A percentile compares a stretch with the other conserved stretches of the same genome.
Evolutionary conservation across 2,888 invertebrate genomes (phyloP).

Genomic region (Tetragonisca angustula): DNA sequence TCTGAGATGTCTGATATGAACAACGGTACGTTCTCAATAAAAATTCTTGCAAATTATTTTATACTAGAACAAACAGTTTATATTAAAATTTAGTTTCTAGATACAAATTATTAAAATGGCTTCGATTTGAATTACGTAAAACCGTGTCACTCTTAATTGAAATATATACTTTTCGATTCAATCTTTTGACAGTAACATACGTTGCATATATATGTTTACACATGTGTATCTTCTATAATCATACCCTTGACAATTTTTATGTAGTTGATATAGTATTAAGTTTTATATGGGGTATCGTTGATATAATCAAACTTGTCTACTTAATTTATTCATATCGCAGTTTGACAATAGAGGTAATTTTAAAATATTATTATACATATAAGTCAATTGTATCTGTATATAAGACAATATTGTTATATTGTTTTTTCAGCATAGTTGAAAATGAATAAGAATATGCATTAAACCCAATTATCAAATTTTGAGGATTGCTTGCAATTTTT

Average conservation of each 20-base stretch:
- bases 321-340: slow-evolving; percentile 36
- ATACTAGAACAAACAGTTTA: background rate
- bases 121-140: slow-evolving; percentile 31
- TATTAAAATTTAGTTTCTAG: slow-evolving; percentile 41
- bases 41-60: background rate
- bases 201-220: slow-evolving; percentile 38
- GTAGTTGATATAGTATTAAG: slow-evolving; percentile 23
- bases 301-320: slow-evolving; percentile 41
- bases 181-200: slow-evolving; percentile 28
- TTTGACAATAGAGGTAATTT: slow-evolving; percentile 42
- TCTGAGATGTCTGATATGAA: slow-evolving; percentile 9
- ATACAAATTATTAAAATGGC: slow-evolving; percentile 29
- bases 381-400: background rate
- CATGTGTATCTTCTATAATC: slow-evolving; percentile 27
- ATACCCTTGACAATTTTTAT: background rate
- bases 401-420: background rate
- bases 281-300: slow-evolving; percentile 12
- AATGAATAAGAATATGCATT: background rate
- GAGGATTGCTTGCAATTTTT: background rate
- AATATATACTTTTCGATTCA: slow-evolving; percentile 41
- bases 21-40: slow-evolving; percentile 20
- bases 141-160: slow-evolving; percentile 30
- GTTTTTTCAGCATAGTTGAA: slow-evolving; percentile 39
- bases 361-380: background rate
- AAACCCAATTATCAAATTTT: background rate